Base-by-base conservation (phyloP, 2,888 invertebrate species). In the Lycaena phlaeas region DNA sequence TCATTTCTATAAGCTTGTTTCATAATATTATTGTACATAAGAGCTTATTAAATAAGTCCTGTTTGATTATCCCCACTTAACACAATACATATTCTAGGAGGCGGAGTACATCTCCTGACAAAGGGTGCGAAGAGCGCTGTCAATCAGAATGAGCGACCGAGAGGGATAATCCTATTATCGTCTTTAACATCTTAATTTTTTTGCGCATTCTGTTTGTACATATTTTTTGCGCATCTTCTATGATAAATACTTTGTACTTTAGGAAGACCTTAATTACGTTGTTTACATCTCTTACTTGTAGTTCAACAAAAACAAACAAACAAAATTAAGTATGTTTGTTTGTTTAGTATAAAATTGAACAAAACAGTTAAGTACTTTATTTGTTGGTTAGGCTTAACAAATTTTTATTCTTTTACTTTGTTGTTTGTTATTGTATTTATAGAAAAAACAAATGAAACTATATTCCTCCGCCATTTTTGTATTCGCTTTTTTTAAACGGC, bases 111-210 rank as follows among this genome's bases (percentile, higher is more conserved):
- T 43, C 51, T 51, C 50, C 52, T 50, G 46, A 50, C 50, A 54
- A 43, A 49, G 43, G 53, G 50, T 42, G 43, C 44, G 44, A 50
- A 45, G 63, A 42, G 46, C 61, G 41, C 63, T 76, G 75, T 71
- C 76, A 74, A 70, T 72, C 73, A 74, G 43, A 46, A 34, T 34
- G 18, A 34, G 43, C 49, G 40, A 54, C 45, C 49, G 51, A 45
- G n/a, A 46, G 46, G 62, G 66, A 65, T 65, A 54, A 64, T 62
- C 60, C 46, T 51, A 53, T 37, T 9, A 34, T 34, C 18, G 18
- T 34, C 10, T 22, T 7, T 12, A 45, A 37, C 29, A 28, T 27
- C 27, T 18, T 38, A n/a, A 27, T n/a, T n/a, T n/a, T n/a, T n/a
- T n/a, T n/a, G n/a, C n/a, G n/a, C n/a, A 37, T 29, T 41, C 40